These are phyloP conservation scores for Cossypha caffra DNA, from an alignment of 2,797 vertebrate species.

Conservation along the genomic window DNA sequence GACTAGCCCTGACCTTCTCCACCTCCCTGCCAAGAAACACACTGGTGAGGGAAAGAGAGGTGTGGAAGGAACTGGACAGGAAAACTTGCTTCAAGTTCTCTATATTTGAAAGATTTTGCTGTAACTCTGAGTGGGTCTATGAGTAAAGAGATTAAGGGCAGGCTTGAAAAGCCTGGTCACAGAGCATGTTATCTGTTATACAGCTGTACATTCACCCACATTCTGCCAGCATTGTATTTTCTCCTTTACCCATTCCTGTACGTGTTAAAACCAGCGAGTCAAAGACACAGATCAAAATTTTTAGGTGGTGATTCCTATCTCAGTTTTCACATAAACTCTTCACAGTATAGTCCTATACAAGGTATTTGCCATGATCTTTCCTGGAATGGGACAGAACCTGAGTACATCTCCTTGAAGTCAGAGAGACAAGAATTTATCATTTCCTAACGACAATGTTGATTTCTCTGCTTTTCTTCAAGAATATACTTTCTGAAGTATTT, in stretches of 20 bases:
- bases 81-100: background rate
- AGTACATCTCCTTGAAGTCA: background rate
- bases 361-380: background rate
- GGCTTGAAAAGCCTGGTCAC: background rate
- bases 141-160: background rate
- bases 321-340: background rate
- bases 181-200: background rate
- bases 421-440: background rate
- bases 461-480: background rate
- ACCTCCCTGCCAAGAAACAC: background rate
- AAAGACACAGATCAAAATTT: background rate
- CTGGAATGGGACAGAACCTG: background rate
- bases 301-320: background rate
- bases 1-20: background rate
- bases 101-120: background rate
- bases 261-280: background rate
- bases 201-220: background rate
- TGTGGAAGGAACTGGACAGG: background rate
- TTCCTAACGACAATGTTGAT: background rate
- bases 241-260: background rate
- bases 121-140: background rate
- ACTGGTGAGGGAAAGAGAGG: background rate
- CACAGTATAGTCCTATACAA: background rate
- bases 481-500: constrained; percentile 4
- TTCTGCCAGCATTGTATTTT: background rate